These are phyloP conservation scores for Odobenus rosmarus DNA, from an alignment of 2,113 vertebrate genomes.

Conservation along the genomic window DNA sequence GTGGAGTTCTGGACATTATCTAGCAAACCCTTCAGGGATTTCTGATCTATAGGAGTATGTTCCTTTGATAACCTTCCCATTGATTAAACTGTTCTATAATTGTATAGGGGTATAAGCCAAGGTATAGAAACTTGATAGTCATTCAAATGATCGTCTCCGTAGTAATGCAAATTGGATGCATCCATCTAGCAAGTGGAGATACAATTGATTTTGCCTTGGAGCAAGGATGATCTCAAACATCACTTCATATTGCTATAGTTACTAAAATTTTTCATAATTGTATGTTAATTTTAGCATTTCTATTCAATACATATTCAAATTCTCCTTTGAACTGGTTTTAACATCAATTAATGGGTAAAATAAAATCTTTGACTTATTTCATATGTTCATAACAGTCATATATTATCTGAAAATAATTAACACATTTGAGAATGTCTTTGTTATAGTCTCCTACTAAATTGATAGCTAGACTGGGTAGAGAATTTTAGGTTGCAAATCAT, in stretches of 20 bases:
- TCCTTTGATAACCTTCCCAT: neutral
- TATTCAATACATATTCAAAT: neutral
- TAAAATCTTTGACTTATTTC: neutral
- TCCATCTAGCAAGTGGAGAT: neutral
- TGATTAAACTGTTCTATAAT: neutral
- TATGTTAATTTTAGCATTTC: neutral
- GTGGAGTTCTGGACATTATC: neutral
- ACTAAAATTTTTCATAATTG: neutral
- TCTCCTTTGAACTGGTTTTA: neutral
- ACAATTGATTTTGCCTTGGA: neutral
- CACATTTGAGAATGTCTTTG: neutral
- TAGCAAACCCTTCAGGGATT: neutral
- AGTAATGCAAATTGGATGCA: neutral
- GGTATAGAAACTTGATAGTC: neutral
- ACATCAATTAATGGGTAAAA: neutral
- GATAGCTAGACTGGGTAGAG: neutral
- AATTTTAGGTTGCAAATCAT: neutral
- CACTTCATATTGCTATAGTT: neutral
- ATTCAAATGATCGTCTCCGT: neutral
- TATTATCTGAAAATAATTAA: neutral
- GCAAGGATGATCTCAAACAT: neutral
- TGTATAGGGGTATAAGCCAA: neutral
- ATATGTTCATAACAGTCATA: neutral
- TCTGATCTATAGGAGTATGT: accelerated
- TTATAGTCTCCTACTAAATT: neutral